Evolutionary conservation across 2,888 invertebrate species (phyloP).

Genomic region (Bombylius major): DNA sequence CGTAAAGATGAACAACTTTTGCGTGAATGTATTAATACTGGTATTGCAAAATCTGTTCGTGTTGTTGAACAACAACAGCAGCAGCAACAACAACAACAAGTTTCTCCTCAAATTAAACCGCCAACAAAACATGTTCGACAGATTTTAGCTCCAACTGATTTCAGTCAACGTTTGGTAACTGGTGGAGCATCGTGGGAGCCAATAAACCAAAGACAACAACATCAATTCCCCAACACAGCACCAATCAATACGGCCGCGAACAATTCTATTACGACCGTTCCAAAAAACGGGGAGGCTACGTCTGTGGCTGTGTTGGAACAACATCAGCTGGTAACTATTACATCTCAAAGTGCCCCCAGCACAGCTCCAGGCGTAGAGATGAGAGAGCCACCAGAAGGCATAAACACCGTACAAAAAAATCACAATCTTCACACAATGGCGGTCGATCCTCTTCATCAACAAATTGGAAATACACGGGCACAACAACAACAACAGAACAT

Average conservation of each 20-base stretch:
- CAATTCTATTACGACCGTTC: slow-evolving; percentile 16
- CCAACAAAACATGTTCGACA: slow-evolving; percentile 10
- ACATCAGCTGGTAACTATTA: slow-evolving; percentile 33
- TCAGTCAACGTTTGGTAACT: slow-evolving; percentile 8
- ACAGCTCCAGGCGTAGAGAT: slow-evolving; percentile 42
- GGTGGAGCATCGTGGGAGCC: background rate
- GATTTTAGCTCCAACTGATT: slow-evolving; percentile 9
- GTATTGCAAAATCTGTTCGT: slow-evolving; percentile 27
- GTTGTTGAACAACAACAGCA: slow-evolving; percentile 6
- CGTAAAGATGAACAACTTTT: slow-evolving; percentile 35
- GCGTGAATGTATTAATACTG: slow-evolving; percentile 36
- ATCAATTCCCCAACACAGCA: background rate
- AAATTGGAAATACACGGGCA: slow-evolving; percentile 13
- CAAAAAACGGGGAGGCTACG: slow-evolving; percentile 69
- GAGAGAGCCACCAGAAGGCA: slow-evolving; percentile 29
- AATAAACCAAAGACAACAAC: background rate
- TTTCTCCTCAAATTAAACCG: slow-evolving; percentile 6
- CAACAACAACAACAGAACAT: slow-evolving; percentile 14
- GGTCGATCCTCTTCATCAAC: slow-evolving; percentile 9
- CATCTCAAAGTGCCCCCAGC: slow-evolving; percentile 35
- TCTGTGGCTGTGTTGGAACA: slow-evolving; percentile 48
- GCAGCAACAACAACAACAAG: background rate
- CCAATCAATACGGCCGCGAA: background rate
- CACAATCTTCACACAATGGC: slow-evolving; percentile 20
- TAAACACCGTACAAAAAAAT: slow-evolving; percentile 12